Conservation (phyloP, 2,797 vertebrate genomes). For the Platyrinchus mystaceus region DNA sequence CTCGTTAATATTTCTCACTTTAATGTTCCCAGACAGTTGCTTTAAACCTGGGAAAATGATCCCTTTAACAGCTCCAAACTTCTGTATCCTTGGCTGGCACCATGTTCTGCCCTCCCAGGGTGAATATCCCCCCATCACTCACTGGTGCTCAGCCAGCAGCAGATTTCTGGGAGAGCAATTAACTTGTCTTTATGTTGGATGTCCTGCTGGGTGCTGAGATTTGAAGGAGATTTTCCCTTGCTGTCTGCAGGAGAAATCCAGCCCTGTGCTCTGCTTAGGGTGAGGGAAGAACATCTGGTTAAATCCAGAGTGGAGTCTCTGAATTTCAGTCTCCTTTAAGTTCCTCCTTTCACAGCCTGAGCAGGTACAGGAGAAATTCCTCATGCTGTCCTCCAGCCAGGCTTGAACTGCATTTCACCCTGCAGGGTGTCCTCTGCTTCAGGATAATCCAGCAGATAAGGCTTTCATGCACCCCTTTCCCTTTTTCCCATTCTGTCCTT, state of each 20-base stretch:
- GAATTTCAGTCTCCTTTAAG: neutral
- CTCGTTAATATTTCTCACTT: neutral
- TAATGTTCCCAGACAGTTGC: constrained; percentile 1
- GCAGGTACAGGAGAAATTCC: neutral
- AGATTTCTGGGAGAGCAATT: constrained; percentile 23
- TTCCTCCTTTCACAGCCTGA: neutral
- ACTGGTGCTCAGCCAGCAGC: neutral
- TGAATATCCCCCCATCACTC: neutral
- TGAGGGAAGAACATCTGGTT: neutral
- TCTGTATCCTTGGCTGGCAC: neutral
- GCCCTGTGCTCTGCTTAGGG: neutral
- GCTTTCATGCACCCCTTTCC: neutral
- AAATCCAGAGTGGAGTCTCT: neutral
- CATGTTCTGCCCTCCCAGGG: neutral
- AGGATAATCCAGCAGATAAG: neutral
- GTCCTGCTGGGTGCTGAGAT: neutral
- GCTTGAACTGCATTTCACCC: neutral
- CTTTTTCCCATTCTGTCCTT: neutral
- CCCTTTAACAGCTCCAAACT: neutral
- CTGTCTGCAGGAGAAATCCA: neutral
- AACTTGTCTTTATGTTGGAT: neutral
- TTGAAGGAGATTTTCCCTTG: neutral
- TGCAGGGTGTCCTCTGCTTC: neutral
- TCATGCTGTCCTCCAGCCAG: neutral
- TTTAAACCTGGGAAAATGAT: neutral